Evolutionary conservation across 2,888 invertebrate species (phyloP).

Genomic region (Drosophila maculinotata): DNA sequence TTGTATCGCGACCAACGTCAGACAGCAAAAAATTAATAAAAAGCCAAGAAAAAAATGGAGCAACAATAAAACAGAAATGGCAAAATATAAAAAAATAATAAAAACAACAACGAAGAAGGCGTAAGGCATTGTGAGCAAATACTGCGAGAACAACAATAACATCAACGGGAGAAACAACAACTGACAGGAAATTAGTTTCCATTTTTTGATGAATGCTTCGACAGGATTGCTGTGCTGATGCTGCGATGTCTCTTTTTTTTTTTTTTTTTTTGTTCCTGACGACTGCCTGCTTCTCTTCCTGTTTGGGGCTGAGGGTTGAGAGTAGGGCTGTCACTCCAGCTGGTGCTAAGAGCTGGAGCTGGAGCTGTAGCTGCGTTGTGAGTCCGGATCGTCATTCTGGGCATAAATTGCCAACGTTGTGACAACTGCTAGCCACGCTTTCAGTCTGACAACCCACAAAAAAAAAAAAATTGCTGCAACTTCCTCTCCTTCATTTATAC

Average conservation of each 20-base stretch:
- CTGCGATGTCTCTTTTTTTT: slow-evolving; percentile 51
- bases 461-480: slow-evolving; percentile 61
- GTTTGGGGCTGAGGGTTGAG: slow-evolving; percentile 34
- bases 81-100: slow-evolving; percentile 51
- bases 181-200: slow-evolving; percentile 85
- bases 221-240: slow-evolving; percentile 80
- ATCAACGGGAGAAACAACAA: slow-evolving; percentile 77
- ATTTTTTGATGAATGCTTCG: slow-evolving; percentile 85
- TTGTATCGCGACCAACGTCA: slow-evolving; percentile 80
- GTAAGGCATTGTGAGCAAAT: slow-evolving; percentile 74
- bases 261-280: slow-evolving; percentile 22
- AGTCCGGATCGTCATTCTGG: slow-evolving; percentile 71
- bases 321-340: slow-evolving; percentile 20
- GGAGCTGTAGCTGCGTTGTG: slow-evolving; percentile 19
- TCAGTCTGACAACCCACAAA: slow-evolving; percentile 57
- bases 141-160: slow-evolving; percentile 55
- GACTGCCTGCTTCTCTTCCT: slow-evolving; percentile 50
- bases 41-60: slow-evolving; percentile 77
- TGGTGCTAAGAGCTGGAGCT: slow-evolving; percentile 10
- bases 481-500: slow-evolving; percentile 71
- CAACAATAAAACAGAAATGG: slow-evolving; percentile 78
- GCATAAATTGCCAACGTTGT: slow-evolving; percentile 78
- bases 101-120: slow-evolving; percentile 64
- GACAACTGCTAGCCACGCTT: slow-evolving; percentile 81
- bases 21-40: slow-evolving; percentile 81